Conservation (phyloP, 2,113 vertebrate species). For the Hepsetus odoe region DNA sequence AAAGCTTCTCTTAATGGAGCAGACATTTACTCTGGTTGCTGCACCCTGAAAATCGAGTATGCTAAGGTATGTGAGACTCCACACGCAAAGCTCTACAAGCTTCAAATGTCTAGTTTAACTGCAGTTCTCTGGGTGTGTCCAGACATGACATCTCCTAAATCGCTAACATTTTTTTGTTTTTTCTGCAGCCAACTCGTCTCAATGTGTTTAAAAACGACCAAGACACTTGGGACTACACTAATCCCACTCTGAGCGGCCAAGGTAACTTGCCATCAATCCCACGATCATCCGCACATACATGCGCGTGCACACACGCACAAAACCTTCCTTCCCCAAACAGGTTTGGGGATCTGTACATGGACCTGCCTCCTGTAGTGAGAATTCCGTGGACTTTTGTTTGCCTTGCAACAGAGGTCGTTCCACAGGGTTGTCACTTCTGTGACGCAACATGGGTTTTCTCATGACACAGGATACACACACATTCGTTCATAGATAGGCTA, state of each 20-base stretch:
- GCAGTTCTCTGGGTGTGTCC: not conserved
- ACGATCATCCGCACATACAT: not conserved
- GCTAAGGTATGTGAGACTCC: constrained; percentile 89
- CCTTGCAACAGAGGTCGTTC: not conserved
- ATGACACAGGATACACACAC: not conserved
- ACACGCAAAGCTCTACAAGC: too few species aligned
- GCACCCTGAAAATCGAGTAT: constrained; percentile 95
- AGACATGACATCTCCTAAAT: too few species aligned
- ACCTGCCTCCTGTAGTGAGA: constrained; percentile 62
- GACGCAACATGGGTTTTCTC: constrained; percentile 47
- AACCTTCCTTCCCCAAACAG: constrained; percentile 58
- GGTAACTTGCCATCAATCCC: constrained; percentile 74
- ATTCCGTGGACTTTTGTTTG: constrained; percentile 53
- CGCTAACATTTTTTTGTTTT: not conserved
- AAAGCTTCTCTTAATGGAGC: constrained; percentile 95
- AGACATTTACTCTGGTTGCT: constrained; percentile 95
- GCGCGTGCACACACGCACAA: constrained; percentile 11
- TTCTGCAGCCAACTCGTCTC: constrained; percentile 86
- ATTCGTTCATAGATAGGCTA: not conserved
- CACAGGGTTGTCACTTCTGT: constrained; percentile 61
- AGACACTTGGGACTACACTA: constrained; percentile 98
- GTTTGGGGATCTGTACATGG: constrained; percentile 70
- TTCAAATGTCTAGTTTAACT: too few species aligned
- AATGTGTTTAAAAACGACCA: constrained; percentile 98
- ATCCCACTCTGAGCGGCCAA: constrained; percentile 92